Percentiles rank a stretch among this genome's conserved stretches.
Evolutionary conservation across 2,888 invertebrate species (phyloP).

Genomic region (Ctena decussata): DNA sequence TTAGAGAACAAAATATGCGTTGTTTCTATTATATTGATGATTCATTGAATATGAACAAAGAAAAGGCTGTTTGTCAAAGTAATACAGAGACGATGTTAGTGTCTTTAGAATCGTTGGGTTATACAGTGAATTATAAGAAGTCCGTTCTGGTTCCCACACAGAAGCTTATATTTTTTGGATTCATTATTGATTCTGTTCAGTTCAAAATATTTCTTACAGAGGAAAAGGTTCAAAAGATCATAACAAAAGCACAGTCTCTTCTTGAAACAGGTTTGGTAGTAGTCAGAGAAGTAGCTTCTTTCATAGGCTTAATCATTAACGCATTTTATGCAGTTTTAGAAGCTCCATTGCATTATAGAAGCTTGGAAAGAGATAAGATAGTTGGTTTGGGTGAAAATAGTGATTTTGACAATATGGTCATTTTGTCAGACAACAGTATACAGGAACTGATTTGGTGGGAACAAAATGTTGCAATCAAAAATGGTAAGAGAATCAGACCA

Average conservation of each 20-base stretch:
- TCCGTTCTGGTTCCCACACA: slow-evolving; percentile 46
- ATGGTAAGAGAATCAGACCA: slow-evolving; percentile 35
- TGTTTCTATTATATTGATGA: slow-evolving; percentile 62
- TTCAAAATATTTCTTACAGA: slow-evolving; percentile 56
- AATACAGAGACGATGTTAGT: slow-evolving; percentile 30
- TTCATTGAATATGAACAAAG: slow-evolving; percentile 56
- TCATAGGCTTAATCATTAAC: slow-evolving; percentile 43
- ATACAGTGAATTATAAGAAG: slow-evolving; percentile 39
- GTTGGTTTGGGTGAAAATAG: not conserved
- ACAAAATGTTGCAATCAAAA: slow-evolving; percentile 21
- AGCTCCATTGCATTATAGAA: slow-evolving; percentile 49
- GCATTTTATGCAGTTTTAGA: slow-evolving; percentile 52
- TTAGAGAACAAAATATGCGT: slow-evolving; percentile 28
- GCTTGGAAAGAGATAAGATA: slow-evolving; percentile 18
- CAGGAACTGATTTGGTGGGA: slow-evolving; percentile 29
- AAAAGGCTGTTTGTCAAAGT: not conserved
- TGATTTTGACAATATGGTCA: slow-evolving; percentile 37
- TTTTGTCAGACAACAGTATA: slow-evolving; percentile 12
- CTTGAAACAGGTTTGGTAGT: not conserved
- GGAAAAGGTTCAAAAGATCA: slow-evolving; percentile 49
- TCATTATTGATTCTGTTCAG: slow-evolving; percentile 51
- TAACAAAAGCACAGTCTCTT: slow-evolving; percentile 6
- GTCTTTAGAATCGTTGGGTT: slow-evolving; percentile 32
- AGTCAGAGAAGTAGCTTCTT: slow-evolving; percentile 43
- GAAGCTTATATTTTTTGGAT: slow-evolving; percentile 48